Evolutionary conservation across 2,797 vertebrate genomes (phyloP).

Genomic region (Pangasius djambal): DNA sequence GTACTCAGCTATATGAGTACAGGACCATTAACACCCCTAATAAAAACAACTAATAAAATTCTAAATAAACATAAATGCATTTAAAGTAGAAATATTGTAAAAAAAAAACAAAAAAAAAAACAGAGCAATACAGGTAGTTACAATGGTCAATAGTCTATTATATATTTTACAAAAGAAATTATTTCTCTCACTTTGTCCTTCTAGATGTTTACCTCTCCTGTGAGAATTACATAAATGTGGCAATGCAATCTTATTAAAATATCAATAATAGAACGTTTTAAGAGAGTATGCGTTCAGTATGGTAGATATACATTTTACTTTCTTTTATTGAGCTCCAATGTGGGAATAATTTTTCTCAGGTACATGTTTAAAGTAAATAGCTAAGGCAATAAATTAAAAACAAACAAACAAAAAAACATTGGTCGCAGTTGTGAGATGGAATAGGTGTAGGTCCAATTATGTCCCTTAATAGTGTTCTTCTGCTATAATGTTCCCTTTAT

Average conservation of each 20-base stretch:
- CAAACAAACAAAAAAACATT: too few relatives aligned
- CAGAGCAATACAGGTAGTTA: not conserved
- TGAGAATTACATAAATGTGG: not conserved
- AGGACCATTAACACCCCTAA: not conserved
- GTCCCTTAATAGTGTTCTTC: not conserved
- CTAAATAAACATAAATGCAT: not conserved
- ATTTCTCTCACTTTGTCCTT: not conserved
- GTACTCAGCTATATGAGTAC: not conserved
- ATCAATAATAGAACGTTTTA: not conserved
- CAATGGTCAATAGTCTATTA: not conserved
- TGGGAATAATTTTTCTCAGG: not conserved
- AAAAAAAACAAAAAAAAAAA: too few relatives aligned
- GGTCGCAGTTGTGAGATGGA: not conserved
- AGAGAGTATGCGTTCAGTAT: not conserved
- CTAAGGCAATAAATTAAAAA: not conserved
- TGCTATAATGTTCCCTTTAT: not conserved
- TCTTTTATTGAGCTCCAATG: not conserved
- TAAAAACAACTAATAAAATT: not conserved
- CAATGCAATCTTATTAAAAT: not conserved
- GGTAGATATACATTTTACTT: not conserved
- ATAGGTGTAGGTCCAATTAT: conserved; percentile 7
- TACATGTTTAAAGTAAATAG: not conserved
- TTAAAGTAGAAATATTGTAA: not conserved
- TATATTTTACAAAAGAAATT: not conserved
- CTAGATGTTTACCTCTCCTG: not conserved